Evolutionary conservation across 2,113 vertebrate genomes (phyloP), one percentile per base, ranked within the genome.

Genomic region (Bujurquina vittata): DNA sequence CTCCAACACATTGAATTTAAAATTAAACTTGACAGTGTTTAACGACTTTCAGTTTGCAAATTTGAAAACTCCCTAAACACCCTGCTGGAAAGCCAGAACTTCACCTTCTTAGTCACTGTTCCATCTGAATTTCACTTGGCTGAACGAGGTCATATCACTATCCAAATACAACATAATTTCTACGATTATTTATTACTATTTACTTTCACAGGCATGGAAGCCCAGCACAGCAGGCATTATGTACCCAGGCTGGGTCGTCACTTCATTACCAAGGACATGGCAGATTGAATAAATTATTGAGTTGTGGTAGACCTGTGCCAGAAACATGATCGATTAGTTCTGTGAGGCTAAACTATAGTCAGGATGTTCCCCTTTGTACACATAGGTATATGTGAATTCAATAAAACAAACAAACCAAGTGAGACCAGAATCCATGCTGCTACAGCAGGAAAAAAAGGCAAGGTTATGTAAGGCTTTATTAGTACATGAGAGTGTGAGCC

Each of bases 201-300:
- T 72, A 31, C 29, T 31, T 72, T 49, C 17, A 52, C 49, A 52
- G 23, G 37, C 10, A 22, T 52, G 46, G 2, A 46, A 54, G 26
- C 3, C 0, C 1, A 0, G 26, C 3, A 69, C 3, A 6, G 43
- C 4, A 18, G 7, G 9, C 1, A 49, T 11, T 63, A 52, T 81
- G 17, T 77, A 63, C 29, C 52, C 58, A 31, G 80, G 2, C 57
- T 0, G 35, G 18, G 43, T 55, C 4, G n/a, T 7, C 20, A 69
- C 18, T 60, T 81, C 18, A 90, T 87, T 73, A 62, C 54, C 37
- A 4, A 75, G 60, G 35, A 80, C 84, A 84, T 23, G 65, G 74
- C 35, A 31, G 52, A 84, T 75, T 77, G 75, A 86, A 88, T 89
- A 31, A 60, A 77, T 5, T 81, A 91, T 90, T 81, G 84, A 91